A percentile compares a stretch with the other conserved stretches of the same genome.
Conservation (phyloP, 2,888 invertebrate species). For the Hypomecis punctinalis region DNA sequence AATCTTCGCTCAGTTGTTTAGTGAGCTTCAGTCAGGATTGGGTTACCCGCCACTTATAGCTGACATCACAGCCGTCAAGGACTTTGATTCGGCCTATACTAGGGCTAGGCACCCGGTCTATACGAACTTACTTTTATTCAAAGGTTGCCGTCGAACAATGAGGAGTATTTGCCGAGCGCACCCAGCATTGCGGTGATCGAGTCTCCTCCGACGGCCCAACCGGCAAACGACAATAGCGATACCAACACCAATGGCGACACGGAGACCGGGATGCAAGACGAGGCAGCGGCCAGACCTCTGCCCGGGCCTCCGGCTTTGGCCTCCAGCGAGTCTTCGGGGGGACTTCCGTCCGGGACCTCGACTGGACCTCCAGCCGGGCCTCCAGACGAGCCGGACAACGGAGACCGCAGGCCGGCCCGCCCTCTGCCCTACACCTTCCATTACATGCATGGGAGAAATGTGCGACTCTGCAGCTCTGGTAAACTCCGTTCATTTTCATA, state of each 20-base stretch:
- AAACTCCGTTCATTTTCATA: not conserved
- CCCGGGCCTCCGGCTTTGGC: too few relatives aligned
- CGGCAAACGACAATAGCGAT: not conserved
- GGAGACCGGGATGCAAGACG: too few relatives aligned
- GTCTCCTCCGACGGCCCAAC: not conserved
- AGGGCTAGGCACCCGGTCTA: too few relatives aligned
- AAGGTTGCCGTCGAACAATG: not conserved
- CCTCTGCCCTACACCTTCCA: slow-evolving; percentile 88
- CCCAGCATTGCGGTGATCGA: slow-evolving; percentile 15
- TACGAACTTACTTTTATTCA: not conserved
- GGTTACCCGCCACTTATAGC: too few relatives aligned
- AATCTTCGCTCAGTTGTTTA: too few relatives aligned
- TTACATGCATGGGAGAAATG: slow-evolving; percentile 93
- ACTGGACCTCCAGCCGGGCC: not conserved
- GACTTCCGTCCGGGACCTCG: not conserved
- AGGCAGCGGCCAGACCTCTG: too few relatives aligned
- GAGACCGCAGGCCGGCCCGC: slow-evolving; percentile 51
- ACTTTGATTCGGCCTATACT: too few relatives aligned
- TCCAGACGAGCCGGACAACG: not conserved
- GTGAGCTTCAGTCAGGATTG: too few relatives aligned
- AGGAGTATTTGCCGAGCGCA: slow-evolving; percentile 16
- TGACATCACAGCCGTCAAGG: too few relatives aligned
- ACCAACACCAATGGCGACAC: too few relatives aligned
- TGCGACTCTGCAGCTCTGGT: slow-evolving; percentile 85
- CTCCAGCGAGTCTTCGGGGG: too few relatives aligned